Base-by-base conservation (phyloP, 2,888 invertebrate genomes). In the Leptinotarsa peninsularis region DNA sequence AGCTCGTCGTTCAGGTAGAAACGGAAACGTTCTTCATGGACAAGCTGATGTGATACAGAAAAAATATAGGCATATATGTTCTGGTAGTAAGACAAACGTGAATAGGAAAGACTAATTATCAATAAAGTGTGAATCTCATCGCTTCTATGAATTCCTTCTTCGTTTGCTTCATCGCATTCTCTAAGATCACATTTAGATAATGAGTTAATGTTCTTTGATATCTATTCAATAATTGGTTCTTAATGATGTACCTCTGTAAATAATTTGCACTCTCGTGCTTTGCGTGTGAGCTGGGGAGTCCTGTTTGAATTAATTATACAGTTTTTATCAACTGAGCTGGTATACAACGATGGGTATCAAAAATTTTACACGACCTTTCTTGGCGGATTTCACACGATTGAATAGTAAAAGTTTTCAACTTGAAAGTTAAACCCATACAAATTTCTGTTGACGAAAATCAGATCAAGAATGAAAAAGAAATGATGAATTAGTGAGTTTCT, bases 261-360 rank as follows among this genome's bases (percentile, higher is more conserved):
- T 69, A 69, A 69, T 69, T 69, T 69, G 54, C 68, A 69, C 54
- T 56, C n/a, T 69, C 68, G 68, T 69, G 68, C 68, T 69, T 43
- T 50, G 54, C 54, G 68, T 69, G 68, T 69, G 68, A 54, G 56
- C 54, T 13, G 33, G 54, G 43, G 54, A 15, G 54, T 54, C 4
- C 18, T 27, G 54, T 23, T 54, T 43, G 21, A 56, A 69, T 69
- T 69, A 43, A 54, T 56, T 69, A 54, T 49, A 69, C 54, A 49
- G n/a, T 67, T 54, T 67, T 23, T 52, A 67, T 67, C 18, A 13
- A 49, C 13, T 49, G 49, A 49, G 49, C n/a, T 14, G 49, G 18
- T 66, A 15, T 33, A 49, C 17, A 33, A 66, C 17, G 33, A 66
- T 23, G 18, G 21, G 33, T 66, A 66, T 18, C 49, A n/a, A 49